phyloP scores from a whole-genome alignment of 2,113 vertebrate genomes.

The Sander vitreus region DNA sequence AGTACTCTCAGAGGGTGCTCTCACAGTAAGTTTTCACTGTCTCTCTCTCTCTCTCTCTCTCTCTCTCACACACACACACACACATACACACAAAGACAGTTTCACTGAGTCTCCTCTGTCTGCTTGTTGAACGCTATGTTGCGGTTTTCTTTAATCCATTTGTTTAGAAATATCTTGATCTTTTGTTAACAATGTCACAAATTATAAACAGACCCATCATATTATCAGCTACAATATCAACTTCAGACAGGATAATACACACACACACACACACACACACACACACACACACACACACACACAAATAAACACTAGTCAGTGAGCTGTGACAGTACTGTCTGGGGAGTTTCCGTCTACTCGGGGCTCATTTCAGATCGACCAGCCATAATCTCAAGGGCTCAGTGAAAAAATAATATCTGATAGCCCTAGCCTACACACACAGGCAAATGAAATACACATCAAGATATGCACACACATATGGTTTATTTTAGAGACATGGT shows the following conservation, averaged over 20 bases:
- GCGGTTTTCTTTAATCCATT: constrained; percentile 7
- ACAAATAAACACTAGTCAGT: not conserved
- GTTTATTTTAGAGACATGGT: constrained; percentile 3
- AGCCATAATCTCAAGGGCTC: constrained; percentile 15
- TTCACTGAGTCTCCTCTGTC: constrained; percentile 45
- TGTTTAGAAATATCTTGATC: constrained; percentile 7
- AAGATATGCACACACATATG: constrained; percentile 24
- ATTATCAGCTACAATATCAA: constrained; percentile 5
- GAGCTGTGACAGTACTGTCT: constrained; percentile 45
- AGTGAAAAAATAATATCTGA: constrained; percentile 36
- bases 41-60: not conserved
- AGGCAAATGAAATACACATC: not conserved
- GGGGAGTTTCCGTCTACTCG: constrained; percentile 45
- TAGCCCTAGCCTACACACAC: not conserved
- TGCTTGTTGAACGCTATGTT: not conserved
- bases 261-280: constrained; percentile 8
- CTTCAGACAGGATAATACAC: not conserved
- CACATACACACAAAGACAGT: constrained; percentile 12
- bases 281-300: constrained; percentile 6
- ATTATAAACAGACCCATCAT: constrained; percentile 24
- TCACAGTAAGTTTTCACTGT: not conserved
- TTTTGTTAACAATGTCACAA: constrained; percentile 30
- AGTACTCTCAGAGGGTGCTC: not conserved
- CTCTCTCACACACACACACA: not conserved
- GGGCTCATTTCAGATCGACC: constrained; percentile 42